Base-by-base conservation (phyloP, 2,888 invertebrate genomes). In the Sinotaia quadrata region DNA sequence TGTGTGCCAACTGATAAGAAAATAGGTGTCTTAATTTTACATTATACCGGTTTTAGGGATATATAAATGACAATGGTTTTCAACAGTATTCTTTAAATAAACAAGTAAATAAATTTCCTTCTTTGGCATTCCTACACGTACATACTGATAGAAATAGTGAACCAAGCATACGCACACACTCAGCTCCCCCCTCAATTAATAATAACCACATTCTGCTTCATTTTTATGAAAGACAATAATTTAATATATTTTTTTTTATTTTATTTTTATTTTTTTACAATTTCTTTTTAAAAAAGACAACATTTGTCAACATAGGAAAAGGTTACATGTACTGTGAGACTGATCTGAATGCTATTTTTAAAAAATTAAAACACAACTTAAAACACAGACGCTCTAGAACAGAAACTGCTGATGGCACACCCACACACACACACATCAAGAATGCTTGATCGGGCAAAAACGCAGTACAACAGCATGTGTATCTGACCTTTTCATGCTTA, bases 231-330 rank as follows among this genome's bases (percentile, higher is more conserved):
- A 65, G 33, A 21, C 52, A 54, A 41, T 24, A n/a, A 27, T 12
- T 31, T 65, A 41, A 18, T 65, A 52, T 56, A 54, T 18, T 37
- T 51, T 24, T 47, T 60, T 60, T 24, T 62, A 36, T 54, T 63
- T 49, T 63, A 41, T 54, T 29, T 56, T 52, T 29, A 51, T 60
- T 52, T 52, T 44, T 54, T n/a, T n/a, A n/a, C n/a, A n/a, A n/a
- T n/a, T 54, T 31, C 27, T 41, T 58, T 36, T 54, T 65, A 54
- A 56, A 65, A 65, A 65, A 65, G 65, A 54, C 52, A 65, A 65
- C 65, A 52, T 37, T 24, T 65, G 54, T 44, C 65, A 65, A 65
- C 65, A 65, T 56, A 65, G 56, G 44, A 65, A 56, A 54, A 27
- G 27, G 18, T 54, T 24, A n/a, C n/a, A 54, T 54, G 31, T 27